Evolutionary conservation across 2,113 vertebrate species (phyloP).

Genomic region (Pelecanus crispus): DNA sequence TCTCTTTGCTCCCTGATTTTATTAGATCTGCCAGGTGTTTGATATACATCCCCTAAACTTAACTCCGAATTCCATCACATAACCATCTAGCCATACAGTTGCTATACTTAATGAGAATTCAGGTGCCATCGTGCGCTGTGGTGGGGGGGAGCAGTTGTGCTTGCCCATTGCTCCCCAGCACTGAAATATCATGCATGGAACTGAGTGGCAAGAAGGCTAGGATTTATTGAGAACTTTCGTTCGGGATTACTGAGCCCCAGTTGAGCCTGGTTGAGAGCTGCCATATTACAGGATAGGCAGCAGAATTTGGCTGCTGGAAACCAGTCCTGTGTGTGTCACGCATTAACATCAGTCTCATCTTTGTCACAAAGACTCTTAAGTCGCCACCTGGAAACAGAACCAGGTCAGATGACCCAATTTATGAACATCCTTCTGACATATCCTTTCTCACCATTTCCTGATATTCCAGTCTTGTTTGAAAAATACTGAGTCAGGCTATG

Average conservation of each 20-base stretch:
- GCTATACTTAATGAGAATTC: neutral
- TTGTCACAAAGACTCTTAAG: neutral
- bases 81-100: neutral
- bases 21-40: neutral
- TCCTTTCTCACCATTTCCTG: neutral
- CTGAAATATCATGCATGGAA: neutral
- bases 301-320: neutral
- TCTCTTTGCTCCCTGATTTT: neutral
- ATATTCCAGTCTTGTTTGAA: neutral
- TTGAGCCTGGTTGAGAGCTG: neutral
- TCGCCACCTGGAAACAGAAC: neutral
- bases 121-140: rapidly evolving
- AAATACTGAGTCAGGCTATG: neutral
- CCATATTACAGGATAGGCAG: neutral
- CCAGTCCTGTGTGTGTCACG: neutral
- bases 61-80: neutral
- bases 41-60: neutral
- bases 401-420: neutral
- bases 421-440: neutral
- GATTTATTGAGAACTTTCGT: neutral
- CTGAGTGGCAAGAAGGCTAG: neutral
- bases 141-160: neutral
- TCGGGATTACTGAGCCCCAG: neutral
- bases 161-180: neutral
- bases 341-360: neutral